Base-by-base conservation (phyloP, 1,140 invertebrate species). In the Conus ventricosus region DNA sequence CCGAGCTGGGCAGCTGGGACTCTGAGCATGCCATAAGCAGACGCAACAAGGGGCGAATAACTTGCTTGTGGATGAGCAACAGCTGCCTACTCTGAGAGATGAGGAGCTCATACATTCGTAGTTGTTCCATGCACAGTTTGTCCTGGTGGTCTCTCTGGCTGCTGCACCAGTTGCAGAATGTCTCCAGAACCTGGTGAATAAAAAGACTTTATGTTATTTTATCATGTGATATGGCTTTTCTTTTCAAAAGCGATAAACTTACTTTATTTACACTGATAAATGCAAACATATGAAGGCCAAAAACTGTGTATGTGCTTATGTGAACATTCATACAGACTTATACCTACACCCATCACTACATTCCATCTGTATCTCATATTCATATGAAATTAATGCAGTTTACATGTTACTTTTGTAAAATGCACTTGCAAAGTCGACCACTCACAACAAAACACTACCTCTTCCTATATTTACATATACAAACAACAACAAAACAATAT, bases 11-110 rank as follows among this genome's bases (percentile, higher is more conserved):
- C 23, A 76, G 67, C 27, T 25, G 88, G 6, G 97, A 96, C 94
- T 98, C 97, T 60, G 96, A 96, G 94, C 97, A 99, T 67, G 97
- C 97, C 88, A 97, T 96, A 17, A 99, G 95, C 67, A 99, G 96
- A 93, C 97, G 97, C 75, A 99, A 94, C 25, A 99, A 95, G 4
- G 98, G 98, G 85, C 97, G 96, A 55, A 99, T 96, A 91, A 99
- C 97, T 75, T 98, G 97, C 94, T 98, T 98, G 88, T 99, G 98
- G 76, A 98, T 97, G 71, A 99, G 96, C 71, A 99, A 86, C n/a
- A 93, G 87, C 82, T 95, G 96, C 84, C 96, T 96, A 71, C 97
- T 97, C 92, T 97, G 96, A 88, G 96, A 97, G 80, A 98, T 96
- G 88, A 98, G 95, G 90, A 97, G 95, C 90, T 98, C 97, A 94